Percentiles rank a stretch among this genome's conserved stretches.
These are phyloP conservation scores for Neotoxoptera formosana DNA, from an alignment of 1,140 invertebrate species.

Conservation along the genomic window DNA sequence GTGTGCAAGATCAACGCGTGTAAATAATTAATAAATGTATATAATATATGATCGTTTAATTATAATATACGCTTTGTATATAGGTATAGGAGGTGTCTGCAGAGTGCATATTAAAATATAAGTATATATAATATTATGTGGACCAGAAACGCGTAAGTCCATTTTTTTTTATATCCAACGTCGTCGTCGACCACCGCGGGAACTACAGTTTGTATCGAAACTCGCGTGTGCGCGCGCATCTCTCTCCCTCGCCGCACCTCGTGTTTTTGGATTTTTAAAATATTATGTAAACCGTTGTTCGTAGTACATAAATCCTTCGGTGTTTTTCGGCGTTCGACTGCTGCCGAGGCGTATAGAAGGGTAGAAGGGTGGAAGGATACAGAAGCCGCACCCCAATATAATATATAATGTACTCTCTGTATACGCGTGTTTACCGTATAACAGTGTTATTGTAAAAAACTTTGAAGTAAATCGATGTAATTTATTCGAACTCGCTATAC, in stretches of 20 bases:
- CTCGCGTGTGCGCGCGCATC: background rate
- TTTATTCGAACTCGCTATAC: background rate
- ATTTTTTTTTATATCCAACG: background rate
- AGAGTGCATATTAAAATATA: too few relatives aligned
- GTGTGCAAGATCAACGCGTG: too few relatives aligned
- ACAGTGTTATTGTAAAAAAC: background rate
- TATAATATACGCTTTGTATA: background rate
- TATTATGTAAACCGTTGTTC: background rate
- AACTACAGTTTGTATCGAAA: background rate
- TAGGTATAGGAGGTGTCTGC: too few relatives aligned
- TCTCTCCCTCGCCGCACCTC: background rate
- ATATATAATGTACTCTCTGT: background rate
- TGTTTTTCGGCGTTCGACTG: background rate
- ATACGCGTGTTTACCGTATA: background rate
- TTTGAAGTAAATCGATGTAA: conserved; percentile 12
- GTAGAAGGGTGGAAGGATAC: background rate
- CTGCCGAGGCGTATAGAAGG: background rate
- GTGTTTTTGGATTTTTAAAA: background rate
- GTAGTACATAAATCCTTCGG: conserved; percentile 40
- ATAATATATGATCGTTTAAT: background rate
- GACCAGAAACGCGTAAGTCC: background rate
- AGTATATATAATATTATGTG: too few relatives aligned
- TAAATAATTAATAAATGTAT: too few relatives aligned
- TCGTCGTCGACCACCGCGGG: background rate
- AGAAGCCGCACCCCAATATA: conserved; percentile 19